A percentile compares a stretch with the other conserved stretches of the same genome.
These are phyloP conservation scores for Coenobita brevimanus DNA, from an alignment of 1,140 invertebrate species.

Conservation along the genomic window DNA sequence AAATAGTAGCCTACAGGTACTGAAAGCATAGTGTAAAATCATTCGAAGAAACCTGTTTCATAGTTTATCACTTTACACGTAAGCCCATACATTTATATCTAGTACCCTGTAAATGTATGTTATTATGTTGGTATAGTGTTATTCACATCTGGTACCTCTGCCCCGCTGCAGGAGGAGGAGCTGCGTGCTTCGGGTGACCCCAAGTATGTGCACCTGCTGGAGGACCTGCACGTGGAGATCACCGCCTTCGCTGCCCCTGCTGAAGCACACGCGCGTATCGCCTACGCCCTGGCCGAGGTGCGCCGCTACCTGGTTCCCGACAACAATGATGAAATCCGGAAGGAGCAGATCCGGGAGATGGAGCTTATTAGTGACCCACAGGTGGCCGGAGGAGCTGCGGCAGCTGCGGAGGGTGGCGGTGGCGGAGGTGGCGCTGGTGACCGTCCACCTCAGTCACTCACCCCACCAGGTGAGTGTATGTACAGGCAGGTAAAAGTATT, in stretches of 20 bases:
- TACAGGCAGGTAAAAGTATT: not conserved
- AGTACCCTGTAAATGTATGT: too few relatives aligned
- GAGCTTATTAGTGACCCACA: constrained; percentile 77
- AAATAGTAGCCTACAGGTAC: too few relatives aligned
- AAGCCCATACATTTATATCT: too few relatives aligned
- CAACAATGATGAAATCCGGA: constrained; percentile 85
- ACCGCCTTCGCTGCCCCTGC: constrained; percentile 93
- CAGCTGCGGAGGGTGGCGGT: constrained; percentile 52
- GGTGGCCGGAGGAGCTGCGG: constrained; percentile 43
- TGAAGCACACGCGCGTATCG: constrained; percentile 92
- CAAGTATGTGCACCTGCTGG: constrained; percentile 92
- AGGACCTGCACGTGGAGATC: constrained; percentile 95
- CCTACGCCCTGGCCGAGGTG: constrained; percentile 89
- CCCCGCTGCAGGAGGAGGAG: constrained; percentile 88
- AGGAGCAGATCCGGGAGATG: constrained; percentile 85
- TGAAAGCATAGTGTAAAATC: too few relatives aligned
- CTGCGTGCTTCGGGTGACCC: constrained; percentile 88
- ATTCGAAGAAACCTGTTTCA: too few relatives aligned
- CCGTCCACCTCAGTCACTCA: constrained; percentile 31
- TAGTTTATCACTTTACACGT: too few relatives aligned
- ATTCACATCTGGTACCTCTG: too few relatives aligned
- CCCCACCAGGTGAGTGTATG: constrained; percentile 50
- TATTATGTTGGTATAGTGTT: too few relatives aligned
- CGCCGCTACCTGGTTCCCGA: constrained; percentile 70
- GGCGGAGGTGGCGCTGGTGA: constrained; percentile 45